Base-by-base conservation (phyloP, 2,113 vertebrate species). In the Chamaetylas fuelleborni region DNA sequence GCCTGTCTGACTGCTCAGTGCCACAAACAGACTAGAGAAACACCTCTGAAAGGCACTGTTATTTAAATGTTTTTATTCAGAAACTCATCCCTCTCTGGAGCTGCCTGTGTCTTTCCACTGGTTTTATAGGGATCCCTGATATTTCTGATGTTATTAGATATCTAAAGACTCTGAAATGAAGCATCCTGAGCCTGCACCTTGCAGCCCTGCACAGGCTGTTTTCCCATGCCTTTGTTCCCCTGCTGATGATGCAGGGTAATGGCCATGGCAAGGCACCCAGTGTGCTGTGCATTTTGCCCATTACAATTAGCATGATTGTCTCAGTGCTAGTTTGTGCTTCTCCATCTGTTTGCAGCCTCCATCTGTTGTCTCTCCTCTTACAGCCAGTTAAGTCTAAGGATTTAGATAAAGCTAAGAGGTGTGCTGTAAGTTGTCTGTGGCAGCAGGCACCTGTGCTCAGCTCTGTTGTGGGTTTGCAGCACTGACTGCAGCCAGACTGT, bases 261-360 rank as follows among this genome's bases (percentile, higher is more conserved):
- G 61, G 50, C 61, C 77, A n/a, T 40, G 60, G 85, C 62, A 48
- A 80, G 51, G 56, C 83, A 94, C 51, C 64, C 62, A 70, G 74
- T 45, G 85, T 71, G 85, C 79, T 88, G 79, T 62, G 64, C 58
- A 9, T 89, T 83, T 92, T 82, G 87, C 81, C 87, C 80, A 66
- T 91, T 88, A 73, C 58, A 95, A 72, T 86, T 88, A 90, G 80
- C 54, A 43, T 66, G 73, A 90, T 91, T 85, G 74, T 65, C 81
- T 91, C 87, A 48, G 71, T 43, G 81, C 74, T 91, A 54, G 84
- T 93, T 94, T 94, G 74, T 80, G 81, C 84, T 87, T 66, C 79
- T 91, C 93, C 90, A 96, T 90, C 85, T 95, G 90, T 90, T 91
- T 87, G 38, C 64, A 65, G 38, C 22, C 85, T 95, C 90, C 91